A percentile compares a stretch with the other conserved stretches of the same genome.
Evolutionary conservation across 2,888 invertebrate genomes (phyloP).

Genomic region (Lasioglossum oenotherae): DNA sequence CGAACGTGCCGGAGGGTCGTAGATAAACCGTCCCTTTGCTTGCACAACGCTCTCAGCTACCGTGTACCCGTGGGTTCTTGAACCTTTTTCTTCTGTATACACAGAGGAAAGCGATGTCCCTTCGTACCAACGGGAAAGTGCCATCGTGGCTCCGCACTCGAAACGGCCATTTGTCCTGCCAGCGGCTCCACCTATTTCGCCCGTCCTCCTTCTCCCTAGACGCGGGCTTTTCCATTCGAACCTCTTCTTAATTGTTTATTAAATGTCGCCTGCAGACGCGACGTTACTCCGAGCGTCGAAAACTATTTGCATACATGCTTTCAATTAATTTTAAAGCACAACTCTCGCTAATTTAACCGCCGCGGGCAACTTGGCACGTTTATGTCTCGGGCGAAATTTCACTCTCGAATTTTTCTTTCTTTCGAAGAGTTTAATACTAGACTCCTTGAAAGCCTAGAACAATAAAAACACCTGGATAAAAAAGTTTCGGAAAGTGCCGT

Average conservation of each 20-base stretch:
- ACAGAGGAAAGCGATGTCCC: conserved; percentile 43
- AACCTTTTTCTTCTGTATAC: conserved; percentile 53
- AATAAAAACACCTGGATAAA: too few relatives aligned
- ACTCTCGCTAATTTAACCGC: not conserved
- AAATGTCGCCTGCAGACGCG: not conserved
- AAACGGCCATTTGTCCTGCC: conserved; percentile 24
- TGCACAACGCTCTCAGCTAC: conserved; percentile 74
- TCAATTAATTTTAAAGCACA: not conserved
- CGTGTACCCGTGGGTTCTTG: conserved; percentile 60
- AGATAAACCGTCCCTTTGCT: conserved; percentile 78
- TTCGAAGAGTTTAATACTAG: not conserved
- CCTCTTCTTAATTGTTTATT: conserved; percentile 8
- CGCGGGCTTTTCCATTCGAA: not conserved
- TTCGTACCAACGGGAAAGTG: conserved; percentile 30
- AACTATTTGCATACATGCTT: not conserved
- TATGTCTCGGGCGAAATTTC: not conserved
- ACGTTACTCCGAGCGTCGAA: not conserved
- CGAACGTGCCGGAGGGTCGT: conserved; percentile 68
- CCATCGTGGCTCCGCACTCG: conserved; percentile 34
- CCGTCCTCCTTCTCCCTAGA: not conserved
- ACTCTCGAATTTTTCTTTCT: not conserved
- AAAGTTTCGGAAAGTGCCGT: too few relatives aligned
- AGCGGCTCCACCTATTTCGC: not conserved
- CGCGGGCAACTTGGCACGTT: not conserved
- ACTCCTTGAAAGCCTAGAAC: not conserved